Conservation (phyloP, 2,113 vertebrate genomes). For the Oryzias melastigma region DNA sequence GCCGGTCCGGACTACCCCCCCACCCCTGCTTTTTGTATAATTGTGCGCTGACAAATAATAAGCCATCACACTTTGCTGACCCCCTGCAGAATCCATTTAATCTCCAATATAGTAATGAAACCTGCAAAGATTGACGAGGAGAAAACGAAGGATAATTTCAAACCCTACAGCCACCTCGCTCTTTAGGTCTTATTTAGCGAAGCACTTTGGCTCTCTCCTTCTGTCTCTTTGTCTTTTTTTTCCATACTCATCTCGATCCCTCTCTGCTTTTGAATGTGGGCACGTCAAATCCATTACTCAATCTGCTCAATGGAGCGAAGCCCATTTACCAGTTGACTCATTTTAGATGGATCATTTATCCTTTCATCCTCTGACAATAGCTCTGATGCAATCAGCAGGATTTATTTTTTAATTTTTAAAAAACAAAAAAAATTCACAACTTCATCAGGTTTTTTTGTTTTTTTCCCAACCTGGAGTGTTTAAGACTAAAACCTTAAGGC, state of each 20-base stretch:
- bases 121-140: slow-evolving; percentile 53
- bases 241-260: slow-evolving; percentile 31
- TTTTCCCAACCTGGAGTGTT: too few relatives aligned
- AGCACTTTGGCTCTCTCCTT: slow-evolving; percentile 19
- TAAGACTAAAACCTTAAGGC: too few relatives aligned
- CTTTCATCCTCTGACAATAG: slow-evolving; percentile 66
- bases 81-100: slow-evolving; percentile 31
- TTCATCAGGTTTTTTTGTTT: too few relatives aligned
- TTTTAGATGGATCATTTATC: slow-evolving; percentile 69
- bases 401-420: slow-evolving; percentile 4
- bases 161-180: slow-evolving; percentile 22
- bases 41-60: slow-evolving; percentile 44
- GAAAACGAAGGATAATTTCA: slow-evolving; percentile 32
- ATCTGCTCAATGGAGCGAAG: slow-evolving; percentile 65
- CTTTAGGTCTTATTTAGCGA: slow-evolving; percentile 29
- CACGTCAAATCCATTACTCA: slow-evolving; percentile 69
- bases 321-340: slow-evolving; percentile 71
- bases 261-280: slow-evolving; percentile 56
- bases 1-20: background rate
- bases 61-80: slow-evolving; percentile 22
- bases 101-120: slow-evolving; percentile 40
- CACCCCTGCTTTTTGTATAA: slow-evolving; percentile 8
- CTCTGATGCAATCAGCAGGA: slow-evolving; percentile 50
- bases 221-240: slow-evolving; percentile 11
- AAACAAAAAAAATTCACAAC: too few relatives aligned